Percentiles rank a stretch among this genome's conserved stretches.
Evolutionary conservation across 2,113 vertebrate species (phyloP).

Genomic region (Chaenocephalus aceratus): DNA sequence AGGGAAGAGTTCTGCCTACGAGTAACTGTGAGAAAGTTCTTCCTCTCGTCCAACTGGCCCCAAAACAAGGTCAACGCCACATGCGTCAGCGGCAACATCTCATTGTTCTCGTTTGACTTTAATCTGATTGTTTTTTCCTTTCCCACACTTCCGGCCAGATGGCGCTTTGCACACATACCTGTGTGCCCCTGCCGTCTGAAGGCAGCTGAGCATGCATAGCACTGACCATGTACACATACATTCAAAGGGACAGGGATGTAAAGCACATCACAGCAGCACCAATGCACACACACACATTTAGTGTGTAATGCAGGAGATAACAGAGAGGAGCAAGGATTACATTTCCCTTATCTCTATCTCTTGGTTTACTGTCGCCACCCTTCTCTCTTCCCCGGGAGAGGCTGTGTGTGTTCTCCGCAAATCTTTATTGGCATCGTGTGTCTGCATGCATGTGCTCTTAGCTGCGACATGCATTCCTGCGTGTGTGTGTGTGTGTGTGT

Average conservation of each 20-base stretch:
- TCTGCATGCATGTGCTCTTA: conserved; percentile 44
- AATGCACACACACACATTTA: conserved; percentile 14
- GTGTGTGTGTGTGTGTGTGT: conserved; percentile 12
- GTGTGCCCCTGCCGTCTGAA: neutral
- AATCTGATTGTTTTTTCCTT: neutral
- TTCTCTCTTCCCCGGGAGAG: conserved; percentile 44
- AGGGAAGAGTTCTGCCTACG: neutral
- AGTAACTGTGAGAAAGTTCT: neutral
- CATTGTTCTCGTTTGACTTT: neutral
- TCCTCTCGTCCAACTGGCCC: neutral
- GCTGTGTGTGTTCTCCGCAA: conserved; percentile 32
- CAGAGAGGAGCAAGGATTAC: conserved; percentile 71
- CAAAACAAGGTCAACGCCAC: conserved; percentile 6
- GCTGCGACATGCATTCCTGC: conserved; percentile 31
- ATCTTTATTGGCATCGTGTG: conserved; percentile 37
- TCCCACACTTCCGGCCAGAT: neutral
- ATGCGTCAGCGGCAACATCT: neutral
- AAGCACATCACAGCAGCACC: conserved; percentile 13
- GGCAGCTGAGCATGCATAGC: neutral
- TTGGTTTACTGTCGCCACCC: conserved; percentile 28
- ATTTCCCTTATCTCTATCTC: conserved; percentile 78
- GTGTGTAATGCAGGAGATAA: conserved; percentile 41
- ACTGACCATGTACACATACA: conserved; percentile 6
- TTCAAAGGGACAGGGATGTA: conserved; percentile 12
- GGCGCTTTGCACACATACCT: neutral